Base-by-base conservation (phyloP, 2,113 vertebrate species). In the Trachemys scripta region DNA sequence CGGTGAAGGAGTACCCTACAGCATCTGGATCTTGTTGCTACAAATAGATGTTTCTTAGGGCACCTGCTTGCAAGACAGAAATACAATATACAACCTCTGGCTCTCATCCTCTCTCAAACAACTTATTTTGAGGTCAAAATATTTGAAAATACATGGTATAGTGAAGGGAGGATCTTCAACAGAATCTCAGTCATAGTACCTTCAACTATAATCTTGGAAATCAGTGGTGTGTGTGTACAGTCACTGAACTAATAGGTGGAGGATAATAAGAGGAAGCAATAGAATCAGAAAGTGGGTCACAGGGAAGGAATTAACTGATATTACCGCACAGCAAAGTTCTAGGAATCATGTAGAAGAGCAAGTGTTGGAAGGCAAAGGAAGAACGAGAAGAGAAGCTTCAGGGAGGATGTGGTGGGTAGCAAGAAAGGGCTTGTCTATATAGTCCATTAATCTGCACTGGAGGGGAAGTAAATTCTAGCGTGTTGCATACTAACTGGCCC, bases 21-120 rank as follows among this genome's bases (percentile, higher is more conserved):
- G 53, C 86, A 81, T 90, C 85, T 89, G 83, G 82, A 47, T 91
- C 81, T 95, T 85, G 62, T 93, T 87, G 92, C 94, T 96, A 93
- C 93, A 95, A 94, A 96, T 62, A 94, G 85, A 27, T 89, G 49
- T 95, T 97, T 96, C 96, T 97, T 17, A 3, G 1, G 93, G 94
- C 97, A 80, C 76, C 5, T 0, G 12, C 91, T 96, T 78, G 82
- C 56, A 88, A 97, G 85, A 82, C 85, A 5, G 94, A 95, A 97
- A 92, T 89, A 84, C 7, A 5, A 65, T n/a, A n/a, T 88, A 78
- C 88, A 94, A 83, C 80, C 90, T 89, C 93, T 88, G 95, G 84
- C 14, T 93, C 86, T 90, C 65, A 84, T 90, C 91, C 90, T 87
- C 78, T 90, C 88, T 95, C 82, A 29, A 78, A 88, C 82, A 94